Evolutionary conservation across 2,888 invertebrate species (phyloP).

Genomic region (Lasioglossum leucozonium): DNA sequence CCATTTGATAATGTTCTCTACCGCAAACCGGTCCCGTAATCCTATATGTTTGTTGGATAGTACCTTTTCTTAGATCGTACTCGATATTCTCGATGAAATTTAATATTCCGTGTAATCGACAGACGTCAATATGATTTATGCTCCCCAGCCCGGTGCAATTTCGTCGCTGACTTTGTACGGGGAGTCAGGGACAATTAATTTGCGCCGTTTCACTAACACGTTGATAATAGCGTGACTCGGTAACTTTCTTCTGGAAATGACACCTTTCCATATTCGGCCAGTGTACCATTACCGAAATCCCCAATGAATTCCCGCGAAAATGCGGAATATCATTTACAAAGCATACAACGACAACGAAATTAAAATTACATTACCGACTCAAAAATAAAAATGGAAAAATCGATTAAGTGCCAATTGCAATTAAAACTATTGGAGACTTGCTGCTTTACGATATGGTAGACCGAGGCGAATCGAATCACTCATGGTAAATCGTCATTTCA

Average conservation of each 20-base stretch:
- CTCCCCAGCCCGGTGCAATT: not conserved
- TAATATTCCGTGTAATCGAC: slow-evolving; percentile 58
- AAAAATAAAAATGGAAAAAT: too few relatives aligned
- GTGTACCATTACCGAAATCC: not conserved
- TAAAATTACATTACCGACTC: too few relatives aligned
- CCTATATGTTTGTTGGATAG: slow-evolving; percentile 56
- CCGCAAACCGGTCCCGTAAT: slow-evolving; percentile 61
- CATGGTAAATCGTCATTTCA: too few relatives aligned
- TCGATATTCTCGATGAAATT: slow-evolving; percentile 54
- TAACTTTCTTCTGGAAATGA: not conserved
- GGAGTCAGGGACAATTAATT: not conserved
- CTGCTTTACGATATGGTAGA: too few relatives aligned
- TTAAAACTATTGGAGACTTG: too few relatives aligned
- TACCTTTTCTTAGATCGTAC: slow-evolving; percentile 46
- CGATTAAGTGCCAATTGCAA: too few relatives aligned
- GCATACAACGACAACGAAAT: too few relatives aligned
- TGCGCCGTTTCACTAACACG: not conserved
- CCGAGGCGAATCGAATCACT: too few relatives aligned
- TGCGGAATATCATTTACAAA: not conserved
- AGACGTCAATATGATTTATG: slow-evolving; percentile 48
- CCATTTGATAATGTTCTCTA: slow-evolving; percentile 31
- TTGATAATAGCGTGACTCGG: not conserved
- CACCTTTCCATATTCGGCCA: not conserved
- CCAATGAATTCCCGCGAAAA: not conserved
- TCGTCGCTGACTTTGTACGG: not conserved